Evolutionary conservation across 2,113 vertebrate genomes (phyloP).

Genomic region (Ictalurus furcatus): DNA sequence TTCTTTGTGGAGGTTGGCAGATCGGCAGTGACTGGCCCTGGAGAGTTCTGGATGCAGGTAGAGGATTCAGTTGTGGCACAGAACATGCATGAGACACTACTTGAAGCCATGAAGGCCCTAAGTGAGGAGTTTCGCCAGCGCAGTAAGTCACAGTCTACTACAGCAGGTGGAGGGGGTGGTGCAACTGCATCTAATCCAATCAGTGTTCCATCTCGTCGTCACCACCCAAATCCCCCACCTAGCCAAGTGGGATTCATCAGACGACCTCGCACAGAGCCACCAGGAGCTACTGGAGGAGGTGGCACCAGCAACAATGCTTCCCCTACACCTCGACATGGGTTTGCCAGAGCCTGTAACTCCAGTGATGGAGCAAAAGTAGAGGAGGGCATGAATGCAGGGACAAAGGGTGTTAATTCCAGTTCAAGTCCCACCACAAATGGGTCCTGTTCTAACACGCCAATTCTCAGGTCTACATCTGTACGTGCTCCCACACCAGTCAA

Average conservation of each 20-base stretch:
- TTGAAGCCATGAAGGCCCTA: conserved; percentile 80
- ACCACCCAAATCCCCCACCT: conserved; percentile 68
- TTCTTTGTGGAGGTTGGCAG: conserved; percentile 84
- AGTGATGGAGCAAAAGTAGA: conserved; percentile 71
- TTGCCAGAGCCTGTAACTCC: conserved; percentile 70
- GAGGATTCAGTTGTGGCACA: conserved; percentile 79
- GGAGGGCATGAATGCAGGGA: conserved; percentile 56
- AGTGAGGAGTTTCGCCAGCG: conserved; percentile 81
- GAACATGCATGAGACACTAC: conserved; percentile 83
- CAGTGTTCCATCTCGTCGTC: conserved; percentile 70
- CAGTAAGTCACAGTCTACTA: conserved; percentile 77
- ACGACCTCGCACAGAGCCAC: conserved; percentile 72
- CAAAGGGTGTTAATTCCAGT: conserved; percentile 43
- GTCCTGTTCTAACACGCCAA: conserved; percentile 72
- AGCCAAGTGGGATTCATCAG: conserved; percentile 74
- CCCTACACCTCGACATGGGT: conserved; percentile 66
- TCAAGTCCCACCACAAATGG: conserved; percentile 73
- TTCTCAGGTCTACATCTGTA: conserved; percentile 72
- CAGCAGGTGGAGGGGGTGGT: conserved; percentile 71
- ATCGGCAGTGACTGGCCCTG: conserved; percentile 76
- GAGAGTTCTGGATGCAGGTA: conserved; percentile 87
- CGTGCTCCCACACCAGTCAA: conserved; percentile 66
- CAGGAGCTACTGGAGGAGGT: conserved; percentile 55
- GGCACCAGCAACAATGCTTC: conserved; percentile 64
- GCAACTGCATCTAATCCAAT: conserved; percentile 80